Percentiles rank a stretch among this genome's conserved stretches.
These are phyloP conservation scores for Papilio xuthus DNA, from an alignment of 1,140 invertebrate genomes.

Conservation along the genomic window DNA sequence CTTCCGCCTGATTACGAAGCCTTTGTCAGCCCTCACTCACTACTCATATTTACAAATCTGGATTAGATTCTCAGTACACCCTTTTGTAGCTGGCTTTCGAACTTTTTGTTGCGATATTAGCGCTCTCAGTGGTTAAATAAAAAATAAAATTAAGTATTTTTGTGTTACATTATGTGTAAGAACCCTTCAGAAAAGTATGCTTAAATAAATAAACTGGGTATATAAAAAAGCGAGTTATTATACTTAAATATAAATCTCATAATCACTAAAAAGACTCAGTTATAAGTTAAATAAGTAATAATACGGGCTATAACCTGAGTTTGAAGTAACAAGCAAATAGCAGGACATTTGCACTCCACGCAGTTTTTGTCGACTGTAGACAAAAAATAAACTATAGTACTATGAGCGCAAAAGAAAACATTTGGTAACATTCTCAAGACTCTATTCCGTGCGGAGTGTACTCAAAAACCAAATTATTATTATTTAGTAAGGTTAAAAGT, in stretches of 20 bases:
- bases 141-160: not conserved
- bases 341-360: conserved; percentile 5
- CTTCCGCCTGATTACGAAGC: conserved; percentile 55
- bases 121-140: not conserved
- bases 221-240: too few species aligned
- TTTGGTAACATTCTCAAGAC: conserved; percentile 12
- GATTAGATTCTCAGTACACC: conserved; percentile 14
- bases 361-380: not conserved
- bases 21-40: conserved; percentile 46
- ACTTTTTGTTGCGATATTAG: not conserved
- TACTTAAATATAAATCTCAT: not conserved
- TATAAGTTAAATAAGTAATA: not conserved
- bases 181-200: too few species aligned
- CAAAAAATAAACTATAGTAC: conserved; percentile 7
- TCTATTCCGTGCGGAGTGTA: not conserved
- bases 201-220: too few species aligned
- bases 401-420: conserved; percentile 1
- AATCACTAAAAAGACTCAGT: not conserved
- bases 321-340: conserved; percentile 6
- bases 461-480: conserved; percentile 7
- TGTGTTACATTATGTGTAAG: too few species aligned
- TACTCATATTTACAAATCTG: conserved; percentile 42
- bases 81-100: not conserved
- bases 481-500: not conserved
- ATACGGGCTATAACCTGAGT: not conserved